Percentiles rank a stretch among this genome's conserved stretches.
Conservation (phyloP, 2,888 invertebrate species). For the Drosophila hamatofila region DNA sequence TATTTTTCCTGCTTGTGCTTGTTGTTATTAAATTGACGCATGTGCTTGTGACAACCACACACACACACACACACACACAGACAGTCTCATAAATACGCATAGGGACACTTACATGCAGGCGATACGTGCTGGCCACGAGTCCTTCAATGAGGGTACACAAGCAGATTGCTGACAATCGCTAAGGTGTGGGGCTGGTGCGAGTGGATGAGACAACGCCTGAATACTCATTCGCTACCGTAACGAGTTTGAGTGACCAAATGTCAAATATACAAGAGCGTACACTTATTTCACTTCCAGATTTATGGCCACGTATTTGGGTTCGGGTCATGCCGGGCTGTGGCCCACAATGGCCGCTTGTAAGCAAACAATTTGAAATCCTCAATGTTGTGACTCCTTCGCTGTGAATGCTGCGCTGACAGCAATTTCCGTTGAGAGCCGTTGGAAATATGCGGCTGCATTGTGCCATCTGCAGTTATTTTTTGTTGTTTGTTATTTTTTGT, state of each 20-base stretch:
- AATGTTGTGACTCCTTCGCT: conserved; percentile 19
- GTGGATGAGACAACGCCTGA: conserved; percentile 1
- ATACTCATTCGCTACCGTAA: conserved; percentile 54
- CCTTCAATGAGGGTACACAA: conserved; percentile 47
- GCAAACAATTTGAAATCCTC: conserved; percentile 46
- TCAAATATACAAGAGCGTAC: conserved; percentile 74
- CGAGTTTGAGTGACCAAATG: conserved; percentile 76
- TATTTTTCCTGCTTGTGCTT: conserved; percentile 38
- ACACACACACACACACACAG: conserved; percentile 25
- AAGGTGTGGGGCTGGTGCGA: neutral
- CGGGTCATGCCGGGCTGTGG: neutral
- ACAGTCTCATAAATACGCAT: conserved; percentile 13
- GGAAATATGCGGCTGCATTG: conserved; percentile 51
- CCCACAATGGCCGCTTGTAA: conserved; percentile 13
- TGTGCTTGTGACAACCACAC: conserved; percentile 58
- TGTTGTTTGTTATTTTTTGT: neutral
- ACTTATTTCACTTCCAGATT: conserved; percentile 79
- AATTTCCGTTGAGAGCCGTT: conserved; percentile 69
- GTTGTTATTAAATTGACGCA: conserved; percentile 68
- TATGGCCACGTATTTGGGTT: conserved; percentile 45
- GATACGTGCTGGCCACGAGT: conserved; percentile 53
- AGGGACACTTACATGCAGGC: conserved; percentile 48
- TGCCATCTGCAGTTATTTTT: conserved; percentile 41
- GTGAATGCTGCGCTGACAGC: conserved; percentile 65
- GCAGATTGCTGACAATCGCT: conserved; percentile 18